phyloP scores from a whole-genome alignment of 2,113 vertebrate genomes.

The Calyptomena viridis region DNA sequence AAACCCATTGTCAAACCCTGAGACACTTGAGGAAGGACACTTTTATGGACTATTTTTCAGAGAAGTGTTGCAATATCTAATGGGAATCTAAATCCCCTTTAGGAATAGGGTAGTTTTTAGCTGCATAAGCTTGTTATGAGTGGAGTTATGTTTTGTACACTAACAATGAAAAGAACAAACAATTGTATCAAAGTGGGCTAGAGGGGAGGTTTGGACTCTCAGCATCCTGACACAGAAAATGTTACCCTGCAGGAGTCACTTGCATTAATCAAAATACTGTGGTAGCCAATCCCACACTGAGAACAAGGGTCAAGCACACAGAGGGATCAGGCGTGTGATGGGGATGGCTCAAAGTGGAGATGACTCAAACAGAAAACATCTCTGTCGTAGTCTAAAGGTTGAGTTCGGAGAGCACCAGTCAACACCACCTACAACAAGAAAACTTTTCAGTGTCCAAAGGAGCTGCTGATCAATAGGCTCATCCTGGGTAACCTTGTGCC shows the following conservation, averaged over 20 bases:
- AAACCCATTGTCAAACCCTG: not conserved
- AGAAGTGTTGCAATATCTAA: not conserved
- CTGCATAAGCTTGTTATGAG: not conserved
- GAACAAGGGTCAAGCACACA: not conserved
- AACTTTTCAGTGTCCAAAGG: accelerated
- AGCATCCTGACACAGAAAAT: not conserved
- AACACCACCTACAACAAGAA: not conserved
- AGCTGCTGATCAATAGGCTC: not conserved
- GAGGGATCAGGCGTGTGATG: not conserved
- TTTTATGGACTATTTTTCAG: not conserved
- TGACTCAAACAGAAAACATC: not conserved
- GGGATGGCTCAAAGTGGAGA: not conserved
- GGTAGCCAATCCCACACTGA: not conserved
- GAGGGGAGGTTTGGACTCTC: not conserved
- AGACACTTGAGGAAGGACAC: not conserved
- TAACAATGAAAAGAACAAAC: not conserved
- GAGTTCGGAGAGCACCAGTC: not conserved
- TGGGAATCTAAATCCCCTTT: not conserved
- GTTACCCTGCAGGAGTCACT: not conserved
- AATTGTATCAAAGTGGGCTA: not conserved
- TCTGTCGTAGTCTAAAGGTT: not conserved
- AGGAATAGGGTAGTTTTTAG: not conserved
- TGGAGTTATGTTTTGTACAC: not conserved
- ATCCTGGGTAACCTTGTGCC: not conserved
- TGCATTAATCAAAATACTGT: not conserved